phyloP scores from a whole-genome alignment of 2,113 vertebrate genomes.

The Murina feae region DNA sequence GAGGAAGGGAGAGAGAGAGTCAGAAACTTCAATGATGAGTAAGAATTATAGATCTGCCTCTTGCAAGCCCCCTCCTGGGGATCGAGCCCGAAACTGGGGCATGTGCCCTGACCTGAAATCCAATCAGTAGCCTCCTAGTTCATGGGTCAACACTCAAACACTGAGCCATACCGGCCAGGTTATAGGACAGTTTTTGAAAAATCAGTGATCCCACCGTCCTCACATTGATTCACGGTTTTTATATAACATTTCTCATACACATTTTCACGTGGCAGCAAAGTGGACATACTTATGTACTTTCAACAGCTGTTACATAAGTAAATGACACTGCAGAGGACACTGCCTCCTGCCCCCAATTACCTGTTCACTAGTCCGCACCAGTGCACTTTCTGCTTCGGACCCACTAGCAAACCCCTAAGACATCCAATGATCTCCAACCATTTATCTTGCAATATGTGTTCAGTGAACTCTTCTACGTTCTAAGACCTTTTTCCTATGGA shows the following conservation, averaged over 20 bases:
- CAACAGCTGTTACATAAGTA: neutral
- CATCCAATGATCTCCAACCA: conserved; percentile 22
- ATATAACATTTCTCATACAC: neutral
- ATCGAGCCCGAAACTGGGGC: too few relatives aligned
- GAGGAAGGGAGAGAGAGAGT: too few relatives aligned
- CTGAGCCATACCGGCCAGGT: too few relatives aligned
- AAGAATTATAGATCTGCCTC: too few relatives aligned
- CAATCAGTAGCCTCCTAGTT: too few relatives aligned
- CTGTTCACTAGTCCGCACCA: conserved; percentile 1
- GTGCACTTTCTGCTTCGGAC: neutral
- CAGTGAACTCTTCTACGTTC: conserved; percentile 39
- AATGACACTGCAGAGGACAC: neutral
- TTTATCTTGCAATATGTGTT: conserved; percentile 34
- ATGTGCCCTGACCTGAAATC: too few relatives aligned
- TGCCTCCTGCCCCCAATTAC: neutral
- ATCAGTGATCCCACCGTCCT: neutral
- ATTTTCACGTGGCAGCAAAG: neutral
- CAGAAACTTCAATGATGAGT: too few relatives aligned
- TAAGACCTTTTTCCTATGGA: conserved; percentile 41
- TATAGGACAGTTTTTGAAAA: neutral
- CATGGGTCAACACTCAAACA: too few relatives aligned
- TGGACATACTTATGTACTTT: neutral
- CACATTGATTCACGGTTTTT: neutral
- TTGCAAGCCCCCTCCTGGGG: too few relatives aligned
- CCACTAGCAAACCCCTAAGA: neutral